Base-by-base conservation (phyloP, 2,113 vertebrate species). In the Numida meleagris region DNA sequence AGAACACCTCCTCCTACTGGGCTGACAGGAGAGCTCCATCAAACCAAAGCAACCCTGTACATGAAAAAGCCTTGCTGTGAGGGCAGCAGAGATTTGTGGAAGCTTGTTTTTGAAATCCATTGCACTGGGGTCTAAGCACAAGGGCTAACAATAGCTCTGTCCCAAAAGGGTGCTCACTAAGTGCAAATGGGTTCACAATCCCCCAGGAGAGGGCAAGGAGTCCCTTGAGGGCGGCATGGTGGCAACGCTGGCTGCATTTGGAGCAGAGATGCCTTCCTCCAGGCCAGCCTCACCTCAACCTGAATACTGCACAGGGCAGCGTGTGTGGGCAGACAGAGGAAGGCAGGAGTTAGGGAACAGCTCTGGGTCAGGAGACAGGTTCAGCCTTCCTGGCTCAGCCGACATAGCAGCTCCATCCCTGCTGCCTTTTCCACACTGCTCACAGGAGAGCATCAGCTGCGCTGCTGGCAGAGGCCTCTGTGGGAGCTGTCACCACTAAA, bases 141-240 rank as follows among this genome's bases (percentile, higher is more conserved):
- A 72, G 25, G 17, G 19, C 19, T 19, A 40, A 46, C 1, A 29
- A n/a, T 48, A 82, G 67, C 38, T 74, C 53, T 73, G 85, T 61
- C 36, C 53, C 59, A 45, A 87, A 5, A 38, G n/a, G 42, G 51
- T 8, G 14, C 12, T 43, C 58, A 20, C 13, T 21, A 42, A 67
- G 20, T 29, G 1, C 12, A 55, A 15, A 59, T 1, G 8, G 68
- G 63, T 8, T 57, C 31, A 20, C 16, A 45, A 79, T n/a, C 4
- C 10, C 33, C 27, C 33, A 53, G 34, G 25, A 46, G 15, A 27
- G 34, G 40, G 38, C 14, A 34, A 43, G 34, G n/a, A 45, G 25
- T 2, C 21, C 57, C 43, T 55, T 1, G 1, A 42, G 72, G 58
- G 48, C 43, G 33, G n/a, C 14, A 10, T 1, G 3, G 34, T 2